phyloP scores from a whole-genome alignment of 2,113 vertebrate species.

The Gallinago undulata region DNA sequence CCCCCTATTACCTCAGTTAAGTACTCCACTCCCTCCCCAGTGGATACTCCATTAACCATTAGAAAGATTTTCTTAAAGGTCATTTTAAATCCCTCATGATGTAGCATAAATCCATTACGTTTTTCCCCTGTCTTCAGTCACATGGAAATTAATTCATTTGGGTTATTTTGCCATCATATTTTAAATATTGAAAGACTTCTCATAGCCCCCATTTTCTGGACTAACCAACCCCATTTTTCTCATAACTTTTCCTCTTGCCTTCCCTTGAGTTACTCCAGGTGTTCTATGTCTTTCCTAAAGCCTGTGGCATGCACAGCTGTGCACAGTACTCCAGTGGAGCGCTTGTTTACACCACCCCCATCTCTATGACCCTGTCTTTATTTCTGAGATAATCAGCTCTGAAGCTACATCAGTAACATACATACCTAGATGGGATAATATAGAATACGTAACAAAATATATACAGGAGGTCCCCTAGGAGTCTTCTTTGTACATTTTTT shows the following conservation, averaged over 20 bases:
- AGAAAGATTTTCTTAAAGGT: background rate
- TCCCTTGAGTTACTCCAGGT: background rate
- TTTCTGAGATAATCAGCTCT: background rate
- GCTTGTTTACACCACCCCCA: background rate
- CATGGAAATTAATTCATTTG: background rate
- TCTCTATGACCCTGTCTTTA: background rate
- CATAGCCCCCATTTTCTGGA: background rate
- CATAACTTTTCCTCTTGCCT: background rate
- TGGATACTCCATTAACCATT: background rate
- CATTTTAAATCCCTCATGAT: background rate
- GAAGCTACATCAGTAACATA: background rate
- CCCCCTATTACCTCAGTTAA: background rate
- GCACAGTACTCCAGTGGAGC: background rate
- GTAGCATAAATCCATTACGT: background rate
- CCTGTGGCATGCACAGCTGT: background rate
- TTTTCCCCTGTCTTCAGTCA: background rate
- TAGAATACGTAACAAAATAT: background rate
- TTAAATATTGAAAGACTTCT: background rate
- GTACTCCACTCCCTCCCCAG: background rate
- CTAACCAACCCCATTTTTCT: background rate
- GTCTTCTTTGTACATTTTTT: background rate
- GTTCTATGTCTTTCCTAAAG: background rate
- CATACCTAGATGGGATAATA: background rate
- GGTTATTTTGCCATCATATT: background rate
- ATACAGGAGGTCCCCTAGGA: background rate